Evolutionary conservation across 2,113 vertebrate species (phyloP).

Genomic region (Psophia crepitans): DNA sequence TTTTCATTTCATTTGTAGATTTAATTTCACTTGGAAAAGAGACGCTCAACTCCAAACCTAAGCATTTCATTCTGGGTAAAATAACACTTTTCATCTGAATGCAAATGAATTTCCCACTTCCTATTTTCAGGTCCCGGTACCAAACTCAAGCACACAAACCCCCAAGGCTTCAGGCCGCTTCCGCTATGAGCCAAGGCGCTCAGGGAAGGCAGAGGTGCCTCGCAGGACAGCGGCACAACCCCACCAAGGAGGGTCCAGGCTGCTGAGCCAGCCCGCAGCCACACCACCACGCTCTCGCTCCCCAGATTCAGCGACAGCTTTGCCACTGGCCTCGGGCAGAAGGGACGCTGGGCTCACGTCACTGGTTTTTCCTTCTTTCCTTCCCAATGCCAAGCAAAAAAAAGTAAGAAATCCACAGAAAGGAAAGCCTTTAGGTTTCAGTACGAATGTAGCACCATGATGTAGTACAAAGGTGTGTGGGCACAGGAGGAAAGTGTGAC

Average conservation of each 20-base stretch:
- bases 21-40: not conserved
- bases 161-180: not conserved
- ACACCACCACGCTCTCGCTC: accelerated
- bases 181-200: not conserved
- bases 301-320: not conserved
- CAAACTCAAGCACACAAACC: not conserved
- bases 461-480: not conserved
- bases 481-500: not conserved
- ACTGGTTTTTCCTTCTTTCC: not conserved
- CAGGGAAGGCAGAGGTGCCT: not conserved
- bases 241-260: not conserved
- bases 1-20: not conserved
- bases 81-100: not conserved
- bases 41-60: not conserved
- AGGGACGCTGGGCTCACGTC: not conserved
- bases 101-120: not conserved
- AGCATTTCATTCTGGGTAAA: not conserved
- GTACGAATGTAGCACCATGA: not conserved
- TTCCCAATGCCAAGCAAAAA: not conserved
- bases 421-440: not conserved
- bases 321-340: not conserved
- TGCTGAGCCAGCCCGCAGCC: accelerated
- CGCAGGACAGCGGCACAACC: not conserved
- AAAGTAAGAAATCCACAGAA: not conserved
- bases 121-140: not conserved